Evolutionary conservation across 2,113 vertebrate species (phyloP), one percentile per base, ranked within the genome.

Genomic region (Verasper variegatus): DNA sequence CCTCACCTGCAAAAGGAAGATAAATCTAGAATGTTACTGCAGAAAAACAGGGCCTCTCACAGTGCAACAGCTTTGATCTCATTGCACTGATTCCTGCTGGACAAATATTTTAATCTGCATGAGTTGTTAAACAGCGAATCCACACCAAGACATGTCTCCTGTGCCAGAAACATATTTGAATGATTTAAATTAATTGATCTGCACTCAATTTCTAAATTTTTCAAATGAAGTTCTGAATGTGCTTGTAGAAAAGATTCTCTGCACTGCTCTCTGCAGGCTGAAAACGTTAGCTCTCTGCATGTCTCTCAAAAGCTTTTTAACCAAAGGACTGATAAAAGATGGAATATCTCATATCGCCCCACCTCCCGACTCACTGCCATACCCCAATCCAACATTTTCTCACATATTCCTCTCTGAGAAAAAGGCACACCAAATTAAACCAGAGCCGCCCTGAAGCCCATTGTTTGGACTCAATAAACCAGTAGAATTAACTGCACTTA

Each of bases 41-140:
- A n/a, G 13, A 21, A 23, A 10, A 3, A 27, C 3, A 15, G 15
- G 13, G 24, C 27, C 40, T 13, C 2, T 74, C 5, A 65, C n/a
- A 55, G 55, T 35, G 20, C 17, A 1, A 42, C n/a, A 6, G 71
- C 73, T 85, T 79, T 87, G 78, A 85, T 71, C 69, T 74, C 21
- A 51, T 55, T 8, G 1, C 57, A 4, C 26, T 10, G 21, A 64
- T 31, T 31, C 24, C 27, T 64, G 54, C 17, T 62, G 23, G 18
- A 52, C 40, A n/a, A 11, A 27, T 58, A 57, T 26, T 54, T 8
- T 10, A 54, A 54, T 54, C 14, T 54, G 51, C 9, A 20, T 20
- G 17, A 51, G 45, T 51, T 5, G 47, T 18, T 51, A 51, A 6
- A 47, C 13, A 47, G 17, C 18, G 6, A 51, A 9, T 20, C 49